Percentiles rank a stretch among this genome's conserved stretches.
phyloP scores from a whole-genome alignment of 2,888 invertebrate species.

The Lucinisca nassula region DNA sequence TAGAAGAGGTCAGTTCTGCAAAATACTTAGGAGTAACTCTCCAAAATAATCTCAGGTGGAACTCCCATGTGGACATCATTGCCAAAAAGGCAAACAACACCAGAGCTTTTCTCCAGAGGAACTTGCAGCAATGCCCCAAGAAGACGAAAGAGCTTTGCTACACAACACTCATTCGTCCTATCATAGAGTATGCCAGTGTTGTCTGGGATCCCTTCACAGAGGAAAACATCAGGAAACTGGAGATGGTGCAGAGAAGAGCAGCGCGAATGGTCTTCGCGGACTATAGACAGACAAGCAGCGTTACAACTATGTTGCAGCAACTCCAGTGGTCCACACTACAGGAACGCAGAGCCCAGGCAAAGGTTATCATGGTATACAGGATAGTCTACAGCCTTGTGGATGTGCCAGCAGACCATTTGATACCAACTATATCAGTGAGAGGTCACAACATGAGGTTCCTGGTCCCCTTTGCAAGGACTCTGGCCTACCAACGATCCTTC shows the following conservation, averaged over 20 bases:
- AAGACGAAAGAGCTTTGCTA: too few relatives aligned
- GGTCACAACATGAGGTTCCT: conserved; percentile 7
- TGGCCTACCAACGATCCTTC: background rate
- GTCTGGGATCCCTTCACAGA: conserved; percentile 30
- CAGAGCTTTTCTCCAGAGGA: background rate
- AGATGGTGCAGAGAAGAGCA: conserved; percentile 25
- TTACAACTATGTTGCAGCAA: background rate
- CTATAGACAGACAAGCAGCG: background rate
- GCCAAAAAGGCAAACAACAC: conserved; percentile 4
- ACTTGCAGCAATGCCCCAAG: background rate
- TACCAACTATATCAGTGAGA: conserved; percentile 3
- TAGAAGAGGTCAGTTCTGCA: background rate
- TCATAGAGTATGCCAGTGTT: background rate
- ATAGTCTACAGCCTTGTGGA: background rate
- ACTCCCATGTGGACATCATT: background rate
- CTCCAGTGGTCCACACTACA: background rate
- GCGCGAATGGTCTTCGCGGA: too few relatives aligned
- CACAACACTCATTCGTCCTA: too few relatives aligned
- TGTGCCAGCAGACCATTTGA: background rate
- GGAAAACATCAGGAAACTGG: conserved; percentile 17
- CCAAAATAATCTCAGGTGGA: background rate
- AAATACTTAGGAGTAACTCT: background rate
- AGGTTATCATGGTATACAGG: background rate
- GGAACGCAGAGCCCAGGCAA: background rate
- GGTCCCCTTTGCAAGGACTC: conserved; percentile 29